Conservation (phyloP, 1,140 invertebrate species). For the Eufriesea mexicana region DNA sequence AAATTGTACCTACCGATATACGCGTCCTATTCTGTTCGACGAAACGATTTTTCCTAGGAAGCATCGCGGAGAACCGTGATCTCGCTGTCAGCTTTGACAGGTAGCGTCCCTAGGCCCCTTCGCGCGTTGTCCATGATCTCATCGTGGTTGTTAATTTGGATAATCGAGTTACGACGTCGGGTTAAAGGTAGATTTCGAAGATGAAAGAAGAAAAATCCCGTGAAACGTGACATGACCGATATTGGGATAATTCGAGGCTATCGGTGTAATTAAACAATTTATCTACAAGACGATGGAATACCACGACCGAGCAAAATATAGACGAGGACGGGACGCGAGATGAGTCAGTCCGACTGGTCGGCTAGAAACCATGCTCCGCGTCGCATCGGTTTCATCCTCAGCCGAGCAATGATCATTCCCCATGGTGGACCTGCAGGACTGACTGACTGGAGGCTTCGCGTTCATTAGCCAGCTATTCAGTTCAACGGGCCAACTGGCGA, state of each 20-base stretch:
- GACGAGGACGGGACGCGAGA: constrained; percentile 9
- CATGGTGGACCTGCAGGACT: constrained; percentile 59
- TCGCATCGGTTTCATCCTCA: constrained; percentile 65
- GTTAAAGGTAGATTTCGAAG: too few relatives aligned
- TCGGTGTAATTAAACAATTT: neutral
- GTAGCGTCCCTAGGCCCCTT: too few relatives aligned
- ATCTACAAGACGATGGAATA: constrained; percentile 10
- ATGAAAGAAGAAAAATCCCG: too few relatives aligned
- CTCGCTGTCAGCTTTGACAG: neutral
- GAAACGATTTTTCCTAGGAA: constrained; percentile 42
- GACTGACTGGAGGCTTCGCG: constrained; percentile 75
- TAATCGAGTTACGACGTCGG: too few relatives aligned
- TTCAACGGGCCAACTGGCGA: constrained; percentile 78
- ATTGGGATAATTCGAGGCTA: neutral
- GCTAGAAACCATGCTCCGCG: constrained; percentile 29
- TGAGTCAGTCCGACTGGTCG: constrained; percentile 48
- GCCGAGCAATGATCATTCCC: constrained; percentile 61
- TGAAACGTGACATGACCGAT: too few relatives aligned
- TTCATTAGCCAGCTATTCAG: constrained; percentile 82
- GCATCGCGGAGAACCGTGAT: constrained; percentile 23
- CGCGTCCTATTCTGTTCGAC: constrained; percentile 52
- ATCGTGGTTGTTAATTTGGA: neutral
- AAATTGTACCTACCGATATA: constrained; percentile 71
- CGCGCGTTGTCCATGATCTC: too few relatives aligned
- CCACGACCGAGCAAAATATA: neutral